These are phyloP conservation scores for Celastrina argiolus DNA, from an alignment of 2,888 invertebrate genomes.

Conservation along the genomic window DNA sequence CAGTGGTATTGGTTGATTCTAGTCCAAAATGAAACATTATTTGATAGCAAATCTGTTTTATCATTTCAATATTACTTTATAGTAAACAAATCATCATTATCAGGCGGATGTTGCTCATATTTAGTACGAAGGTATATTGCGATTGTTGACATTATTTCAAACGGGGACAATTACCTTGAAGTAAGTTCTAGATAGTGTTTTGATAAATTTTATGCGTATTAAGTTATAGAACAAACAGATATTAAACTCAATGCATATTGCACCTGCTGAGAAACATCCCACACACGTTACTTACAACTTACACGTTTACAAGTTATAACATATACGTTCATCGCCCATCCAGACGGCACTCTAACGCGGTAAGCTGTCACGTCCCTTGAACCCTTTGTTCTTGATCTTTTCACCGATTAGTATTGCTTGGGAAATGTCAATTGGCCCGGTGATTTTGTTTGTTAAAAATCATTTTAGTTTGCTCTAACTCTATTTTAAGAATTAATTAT, in stretches of 20 bases:
- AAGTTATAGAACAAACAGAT: neutral
- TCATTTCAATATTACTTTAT: neutral
- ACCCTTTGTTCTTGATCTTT: slow-evolving; percentile 8
- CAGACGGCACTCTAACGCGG: neutral
- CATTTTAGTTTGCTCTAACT: neutral
- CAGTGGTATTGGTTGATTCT: neutral
- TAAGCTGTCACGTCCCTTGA: neutral
- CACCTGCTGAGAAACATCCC: slow-evolving; percentile 5
- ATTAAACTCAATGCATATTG: slow-evolving; percentile 5
- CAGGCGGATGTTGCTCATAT: neutral
- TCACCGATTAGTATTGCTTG: neutral
- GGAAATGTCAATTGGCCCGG: neutral
- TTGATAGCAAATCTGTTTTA: neutral
- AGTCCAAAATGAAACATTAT: neutral
- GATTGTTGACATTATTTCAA: slow-evolving; percentile 28
- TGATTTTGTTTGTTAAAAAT: neutral
- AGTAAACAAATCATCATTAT: neutral
- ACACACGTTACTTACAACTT: no score
- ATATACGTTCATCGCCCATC: neutral
- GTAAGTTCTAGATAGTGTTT: slow-evolving; percentile 37
- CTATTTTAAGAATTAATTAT: neutral
- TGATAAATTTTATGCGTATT: neutral
- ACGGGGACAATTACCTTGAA: slow-evolving; percentile 54
- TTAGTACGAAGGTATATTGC: neutral
- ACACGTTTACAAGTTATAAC: no score